Evolutionary conservation across 1,140 invertebrate genomes (phyloP), one percentile per base, ranked within the genome.

Genomic region (Agrilus planipennis): DNA sequence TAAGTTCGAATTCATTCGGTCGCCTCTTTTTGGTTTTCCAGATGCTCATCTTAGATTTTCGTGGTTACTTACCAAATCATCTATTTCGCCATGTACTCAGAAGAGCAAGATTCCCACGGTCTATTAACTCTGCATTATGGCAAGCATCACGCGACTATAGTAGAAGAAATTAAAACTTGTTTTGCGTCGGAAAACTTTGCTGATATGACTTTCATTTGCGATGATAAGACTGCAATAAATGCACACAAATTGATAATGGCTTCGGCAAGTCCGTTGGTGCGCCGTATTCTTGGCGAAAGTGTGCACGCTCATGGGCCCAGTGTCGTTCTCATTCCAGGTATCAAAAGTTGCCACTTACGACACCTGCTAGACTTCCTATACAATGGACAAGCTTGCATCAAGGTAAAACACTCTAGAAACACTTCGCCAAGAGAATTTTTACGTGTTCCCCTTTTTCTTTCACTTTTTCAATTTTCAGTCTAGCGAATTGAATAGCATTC

Each of bases 131-230:
- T 88, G 64, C 84, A 85, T 67, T 87, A 87, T 69, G 82, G 83
- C 68, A 87, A 87, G 69, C 84, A 87, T 72, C 83, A 84, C 69
- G 81, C 83, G 64, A 85, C 82, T 62, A 78, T 87, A 69, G 77
- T 84, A 61, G 81, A 82, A 57, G 84, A 87, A 70, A 81, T 87
- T 61, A 79, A 80, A 55, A 79, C 80, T 53, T 84, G 83, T 71
- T 86, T 84, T 67, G 72, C 76, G 53, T 81, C 81, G 40, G 82
- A 85, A 57, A 75, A 80, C 61, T 82, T 81, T 63, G 80, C 84
- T 19, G 84, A 87, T 68, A 72, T 88, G 60, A 77, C 77, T 45
- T 73, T 88, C 49, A 75, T 84, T 28, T 87, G 84, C 62, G 82
- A 85, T 62, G 81, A 82, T 62, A 71, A 65, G 53, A 78, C 77